phyloP scores from a whole-genome alignment of 2,888 invertebrate species.

The Syrphus vitripennis region DNA sequence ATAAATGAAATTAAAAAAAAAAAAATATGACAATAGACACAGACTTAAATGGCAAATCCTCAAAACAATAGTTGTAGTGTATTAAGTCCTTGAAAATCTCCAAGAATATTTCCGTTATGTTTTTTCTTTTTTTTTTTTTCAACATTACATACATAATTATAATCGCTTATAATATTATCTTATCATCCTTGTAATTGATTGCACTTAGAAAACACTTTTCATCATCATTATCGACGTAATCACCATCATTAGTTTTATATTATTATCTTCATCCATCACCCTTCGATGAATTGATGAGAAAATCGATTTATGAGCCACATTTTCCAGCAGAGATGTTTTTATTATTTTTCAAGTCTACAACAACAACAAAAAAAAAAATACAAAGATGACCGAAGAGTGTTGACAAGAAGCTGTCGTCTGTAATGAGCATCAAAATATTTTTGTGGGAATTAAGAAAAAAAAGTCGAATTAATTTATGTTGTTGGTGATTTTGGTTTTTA shows the following conservation, averaged over 20 bases:
- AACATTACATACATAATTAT: too few relatives aligned
- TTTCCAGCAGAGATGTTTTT: not conserved
- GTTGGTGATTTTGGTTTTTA: not conserved
- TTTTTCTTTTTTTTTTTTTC: too few relatives aligned
- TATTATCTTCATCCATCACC: slow-evolving; percentile 39
- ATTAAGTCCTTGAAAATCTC: slow-evolving; percentile 10
- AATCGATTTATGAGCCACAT: slow-evolving; percentile 9
- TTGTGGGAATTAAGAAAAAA: not conserved
- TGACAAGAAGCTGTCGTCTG: slow-evolving; percentile 10
- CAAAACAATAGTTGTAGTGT: not conserved
- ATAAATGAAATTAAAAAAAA: not conserved
- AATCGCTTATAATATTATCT: slow-evolving; percentile 21
- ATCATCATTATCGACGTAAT: slow-evolving; percentile 39
- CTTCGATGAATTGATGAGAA: slow-evolving; percentile 5
- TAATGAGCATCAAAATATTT: not conserved
- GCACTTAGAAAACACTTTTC: slow-evolving; percentile 47
- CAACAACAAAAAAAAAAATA: not conserved
- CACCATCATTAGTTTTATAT: slow-evolving; percentile 33
- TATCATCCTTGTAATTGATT: slow-evolving; percentile 36
- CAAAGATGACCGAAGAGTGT: slow-evolving; percentile 15
- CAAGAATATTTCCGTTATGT: not conserved
- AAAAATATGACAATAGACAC: not conserved
- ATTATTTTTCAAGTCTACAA: not conserved
- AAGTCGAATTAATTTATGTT: not conserved
- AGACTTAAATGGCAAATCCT: not conserved